These are phyloP conservation scores for Drosophila arawakana DNA, from an alignment of 1,140 invertebrate species.

Conservation along the genomic window DNA sequence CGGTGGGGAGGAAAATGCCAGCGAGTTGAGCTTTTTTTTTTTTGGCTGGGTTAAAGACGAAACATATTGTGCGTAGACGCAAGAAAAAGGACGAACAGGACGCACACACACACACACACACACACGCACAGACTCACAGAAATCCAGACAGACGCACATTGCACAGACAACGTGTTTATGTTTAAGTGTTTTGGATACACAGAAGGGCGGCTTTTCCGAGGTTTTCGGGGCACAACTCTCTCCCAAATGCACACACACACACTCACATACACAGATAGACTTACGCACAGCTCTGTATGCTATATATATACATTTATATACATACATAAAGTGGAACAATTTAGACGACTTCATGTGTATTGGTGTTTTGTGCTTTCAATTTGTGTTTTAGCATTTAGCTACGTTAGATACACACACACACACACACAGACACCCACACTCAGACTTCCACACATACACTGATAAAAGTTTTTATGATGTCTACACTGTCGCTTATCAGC, in stretches of 20 bases:
- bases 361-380: conserved; percentile 54
- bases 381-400: conserved; percentile 64
- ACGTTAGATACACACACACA: conserved; percentile 34
- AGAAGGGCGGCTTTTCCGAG: conserved; percentile 55
- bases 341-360: conserved; percentile 67
- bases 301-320: conserved; percentile 28
- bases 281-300: conserved; percentile 14
- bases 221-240: conserved; percentile 47
- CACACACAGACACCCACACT: conserved; percentile 15
- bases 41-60: conserved; percentile 80
- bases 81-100: conserved; percentile 65
- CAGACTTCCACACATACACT: neutral
- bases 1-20: conserved; percentile 8
- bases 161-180: conserved; percentile 76
- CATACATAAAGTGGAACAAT: conserved; percentile 71
- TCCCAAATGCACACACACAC: conserved; percentile 55
- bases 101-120: conserved; percentile 40
- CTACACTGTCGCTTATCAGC: conserved; percentile 67
- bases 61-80: conserved; percentile 82
- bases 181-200: conserved; percentile 77
- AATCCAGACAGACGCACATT: conserved; percentile 20
- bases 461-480: conserved; percentile 72
- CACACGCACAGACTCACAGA: conserved; percentile 6
- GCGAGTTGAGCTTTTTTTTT: conserved; percentile 16
- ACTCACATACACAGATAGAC: conserved; percentile 30